Conservation (phyloP, 2,113 vertebrate species). For the Bucco capensis region DNA sequence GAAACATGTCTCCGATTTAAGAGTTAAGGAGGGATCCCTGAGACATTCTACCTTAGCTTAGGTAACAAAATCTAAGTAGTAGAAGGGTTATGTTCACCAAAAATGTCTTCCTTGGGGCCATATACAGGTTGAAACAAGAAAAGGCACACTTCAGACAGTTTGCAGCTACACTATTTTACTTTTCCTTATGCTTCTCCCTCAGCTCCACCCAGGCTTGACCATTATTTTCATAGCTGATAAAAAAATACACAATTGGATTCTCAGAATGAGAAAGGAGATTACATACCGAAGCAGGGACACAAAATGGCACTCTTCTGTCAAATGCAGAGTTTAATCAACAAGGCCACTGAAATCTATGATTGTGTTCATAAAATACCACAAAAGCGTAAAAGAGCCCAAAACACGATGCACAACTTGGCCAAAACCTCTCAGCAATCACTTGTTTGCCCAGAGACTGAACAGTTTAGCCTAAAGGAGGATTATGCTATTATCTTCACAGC, state of each 20-base stretch:
- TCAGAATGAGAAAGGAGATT: background rate
- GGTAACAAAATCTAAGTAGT: background rate
- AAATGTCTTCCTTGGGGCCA: background rate
- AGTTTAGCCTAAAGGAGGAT: background rate
- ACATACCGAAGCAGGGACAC: background rate
- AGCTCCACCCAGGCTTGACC: background rate
- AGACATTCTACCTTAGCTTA: background rate
- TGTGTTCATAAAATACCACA: background rate
- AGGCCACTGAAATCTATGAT: rapidly evolving
- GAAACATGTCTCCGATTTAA: background rate
- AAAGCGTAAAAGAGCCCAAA: background rate
- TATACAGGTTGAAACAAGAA: background rate
- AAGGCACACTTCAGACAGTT: background rate
- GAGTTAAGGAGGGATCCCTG: background rate
- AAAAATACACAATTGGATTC: background rate
- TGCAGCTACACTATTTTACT: background rate
- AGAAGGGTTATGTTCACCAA: background rate
- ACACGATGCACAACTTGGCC: rapidly evolving
- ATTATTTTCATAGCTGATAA: background rate
- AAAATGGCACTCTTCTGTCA: background rate
- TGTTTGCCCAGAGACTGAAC: background rate
- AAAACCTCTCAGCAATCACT: background rate
- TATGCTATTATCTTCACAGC: background rate
- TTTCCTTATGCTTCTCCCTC: background rate
- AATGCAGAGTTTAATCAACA: background rate